Evolutionary conservation across 2,888 invertebrate species (phyloP).

Genomic region (Cerastis rubricosa): DNA sequence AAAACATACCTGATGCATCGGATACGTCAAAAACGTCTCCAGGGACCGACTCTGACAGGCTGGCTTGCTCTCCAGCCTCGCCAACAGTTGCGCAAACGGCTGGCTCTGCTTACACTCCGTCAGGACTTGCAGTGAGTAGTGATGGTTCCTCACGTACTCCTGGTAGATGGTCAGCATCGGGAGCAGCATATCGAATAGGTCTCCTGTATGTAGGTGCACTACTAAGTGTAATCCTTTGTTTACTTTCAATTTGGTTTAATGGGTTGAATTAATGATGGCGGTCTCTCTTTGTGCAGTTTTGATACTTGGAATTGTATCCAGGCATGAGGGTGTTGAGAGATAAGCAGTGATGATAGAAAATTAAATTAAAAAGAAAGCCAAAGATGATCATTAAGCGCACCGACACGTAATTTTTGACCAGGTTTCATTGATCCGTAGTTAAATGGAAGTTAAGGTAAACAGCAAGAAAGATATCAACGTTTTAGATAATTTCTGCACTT

Average conservation of each 20-base stretch:
- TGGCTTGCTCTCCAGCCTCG: constrained; percentile 96
- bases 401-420: neutral
- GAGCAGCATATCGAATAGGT: constrained; percentile 98
- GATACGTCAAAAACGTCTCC: constrained; percentile 97
- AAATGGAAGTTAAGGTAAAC: neutral
- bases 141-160: constrained; percentile 98
- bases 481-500: neutral
- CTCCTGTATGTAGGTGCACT: constrained; percentile 91
- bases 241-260: constrained; percentile 15
- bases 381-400: neutral
- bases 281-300: neutral
- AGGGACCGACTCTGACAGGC: constrained; percentile 96
- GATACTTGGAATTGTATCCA: constrained; percentile 1
- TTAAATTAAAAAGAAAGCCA: neutral
- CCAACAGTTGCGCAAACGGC: constrained; percentile 94
- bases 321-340: neutral
- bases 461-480: neutral
- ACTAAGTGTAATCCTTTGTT: constrained; percentile 70
- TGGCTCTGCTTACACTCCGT: constrained; percentile 97
- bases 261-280: neutral
- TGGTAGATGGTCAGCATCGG: constrained; percentile 99
- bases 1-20: constrained; percentile 95
- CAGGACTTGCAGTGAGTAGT: constrained; percentile 97
- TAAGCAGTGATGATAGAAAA: neutral
- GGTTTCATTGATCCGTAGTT: neutral